phyloP scores from a whole-genome alignment of 2,113 vertebrate species.

The Brienomyrus brachyistius region DNA sequence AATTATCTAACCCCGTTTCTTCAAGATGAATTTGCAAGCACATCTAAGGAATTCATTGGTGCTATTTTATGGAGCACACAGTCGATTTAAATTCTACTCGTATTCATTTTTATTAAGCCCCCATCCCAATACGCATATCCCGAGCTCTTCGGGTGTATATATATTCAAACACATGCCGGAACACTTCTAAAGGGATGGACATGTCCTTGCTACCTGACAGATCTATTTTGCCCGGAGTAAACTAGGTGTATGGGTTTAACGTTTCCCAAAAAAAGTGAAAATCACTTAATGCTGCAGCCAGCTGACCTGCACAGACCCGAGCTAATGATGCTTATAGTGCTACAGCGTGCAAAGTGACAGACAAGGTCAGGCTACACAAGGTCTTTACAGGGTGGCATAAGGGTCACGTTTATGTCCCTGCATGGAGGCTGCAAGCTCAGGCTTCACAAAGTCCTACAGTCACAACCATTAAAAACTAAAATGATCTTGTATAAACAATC shows the following conservation, averaged over 20 bases:
- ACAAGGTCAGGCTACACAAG: neutral
- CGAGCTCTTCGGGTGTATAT: neutral
- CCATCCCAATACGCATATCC: neutral
- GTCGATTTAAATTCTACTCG: neutral
- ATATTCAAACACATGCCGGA: neutral
- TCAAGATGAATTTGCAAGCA: neutral
- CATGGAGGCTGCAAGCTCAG: neutral
- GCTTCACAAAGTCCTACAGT: neutral
- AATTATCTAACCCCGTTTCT: neutral
- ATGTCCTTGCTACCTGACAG: neutral
- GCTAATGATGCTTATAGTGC: neutral
- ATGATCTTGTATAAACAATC: neutral
- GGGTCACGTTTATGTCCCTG: neutral
- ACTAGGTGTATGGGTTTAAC: neutral
- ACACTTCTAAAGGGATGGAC: neutral
- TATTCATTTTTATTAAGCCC: neutral
- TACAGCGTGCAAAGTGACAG: neutral
- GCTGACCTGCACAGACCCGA: neutral
- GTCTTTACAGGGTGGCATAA: neutral
- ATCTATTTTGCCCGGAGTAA: neutral
- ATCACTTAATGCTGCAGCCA: neutral
- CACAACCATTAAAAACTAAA: neutral
- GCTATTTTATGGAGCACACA: neutral
- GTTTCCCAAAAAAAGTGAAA: neutral
- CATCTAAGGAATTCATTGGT: neutral